Conservation (phyloP, 1,140 invertebrate species). For the Drosophila truncata region DNA sequence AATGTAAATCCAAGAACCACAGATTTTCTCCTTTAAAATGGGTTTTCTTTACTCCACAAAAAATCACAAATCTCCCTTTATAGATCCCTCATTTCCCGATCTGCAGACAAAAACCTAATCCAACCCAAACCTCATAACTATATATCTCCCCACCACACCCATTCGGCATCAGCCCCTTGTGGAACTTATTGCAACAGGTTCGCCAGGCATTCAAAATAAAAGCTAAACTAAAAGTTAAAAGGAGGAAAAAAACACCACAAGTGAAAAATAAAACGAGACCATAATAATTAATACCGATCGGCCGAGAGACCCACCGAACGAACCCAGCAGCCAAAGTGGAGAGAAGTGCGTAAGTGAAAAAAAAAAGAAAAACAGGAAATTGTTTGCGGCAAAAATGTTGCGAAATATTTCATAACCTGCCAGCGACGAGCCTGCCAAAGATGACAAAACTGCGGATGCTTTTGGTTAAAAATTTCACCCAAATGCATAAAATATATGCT, state of each 20-base stretch:
- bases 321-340: conserved; percentile 19
- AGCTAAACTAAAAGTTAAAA: conserved; percentile 39
- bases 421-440: conserved; percentile 54
- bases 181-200: conserved; percentile 73
- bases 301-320: conserved; percentile 54
- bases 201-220: conserved; percentile 53
- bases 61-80: not conserved
- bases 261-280: conserved; percentile 48
- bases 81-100: not conserved
- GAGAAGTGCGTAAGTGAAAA: conserved; percentile 72
- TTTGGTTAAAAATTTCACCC: conserved; percentile 6
- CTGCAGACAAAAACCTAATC: conserved; percentile 6
- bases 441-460: conserved; percentile 53
- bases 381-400: conserved; percentile 52
- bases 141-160: conserved; percentile 38
- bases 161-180: conserved; percentile 16
- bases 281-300: conserved; percentile 73
- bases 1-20: too few species aligned
- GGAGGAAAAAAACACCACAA: conserved; percentile 12
- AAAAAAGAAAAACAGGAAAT: conserved; percentile 77
- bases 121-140: conserved; percentile 17
- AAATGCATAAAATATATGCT: conserved; percentile 4
- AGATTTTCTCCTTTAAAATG: not conserved
- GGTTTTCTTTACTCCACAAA: not conserved
- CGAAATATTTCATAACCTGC: conserved; percentile 73